Evolutionary conservation across 2,888 invertebrate genomes (phyloP).

Genomic region (Smittia aterrima): DNA sequence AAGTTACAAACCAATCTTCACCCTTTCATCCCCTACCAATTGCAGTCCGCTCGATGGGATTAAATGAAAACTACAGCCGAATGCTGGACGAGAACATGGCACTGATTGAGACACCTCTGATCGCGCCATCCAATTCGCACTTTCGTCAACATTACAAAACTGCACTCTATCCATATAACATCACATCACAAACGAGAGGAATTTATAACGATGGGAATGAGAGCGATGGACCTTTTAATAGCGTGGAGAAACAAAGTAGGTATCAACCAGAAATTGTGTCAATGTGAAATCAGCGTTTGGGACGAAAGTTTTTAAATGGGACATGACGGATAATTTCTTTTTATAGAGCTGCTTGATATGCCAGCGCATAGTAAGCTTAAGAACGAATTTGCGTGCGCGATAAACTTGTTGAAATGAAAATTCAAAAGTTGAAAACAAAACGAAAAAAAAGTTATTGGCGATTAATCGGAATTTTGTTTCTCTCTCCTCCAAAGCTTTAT

Average conservation of each 20-base stretch:
- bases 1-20: too few relatives aligned
- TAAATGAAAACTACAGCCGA: slow-evolving; percentile 55
- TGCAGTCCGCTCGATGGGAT: slow-evolving; percentile 56
- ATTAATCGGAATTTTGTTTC: background rate
- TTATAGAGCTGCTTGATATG: too few relatives aligned
- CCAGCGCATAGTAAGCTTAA: too few relatives aligned
- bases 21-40: background rate
- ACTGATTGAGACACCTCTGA: slow-evolving; percentile 54
- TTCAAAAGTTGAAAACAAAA: background rate
- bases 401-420: background rate
- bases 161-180: slow-evolving; percentile 54
- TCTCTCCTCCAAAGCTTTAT: background rate
- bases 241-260: slow-evolving; percentile 30
- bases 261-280: background rate
- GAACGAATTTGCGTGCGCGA: background rate
- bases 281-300: background rate
- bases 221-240: background rate
- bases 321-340: too few relatives aligned
- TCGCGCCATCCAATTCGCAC: slow-evolving; percentile 51
- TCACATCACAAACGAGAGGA: slow-evolving; percentile 50
- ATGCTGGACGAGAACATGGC: slow-evolving; percentile 54
- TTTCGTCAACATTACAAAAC: slow-evolving; percentile 50
- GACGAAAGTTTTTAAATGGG: background rate
- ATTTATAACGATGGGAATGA: background rate
- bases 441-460: background rate